phyloP scores from a whole-genome alignment of 2,888 invertebrate species.

The Gerosis bhagava region DNA sequence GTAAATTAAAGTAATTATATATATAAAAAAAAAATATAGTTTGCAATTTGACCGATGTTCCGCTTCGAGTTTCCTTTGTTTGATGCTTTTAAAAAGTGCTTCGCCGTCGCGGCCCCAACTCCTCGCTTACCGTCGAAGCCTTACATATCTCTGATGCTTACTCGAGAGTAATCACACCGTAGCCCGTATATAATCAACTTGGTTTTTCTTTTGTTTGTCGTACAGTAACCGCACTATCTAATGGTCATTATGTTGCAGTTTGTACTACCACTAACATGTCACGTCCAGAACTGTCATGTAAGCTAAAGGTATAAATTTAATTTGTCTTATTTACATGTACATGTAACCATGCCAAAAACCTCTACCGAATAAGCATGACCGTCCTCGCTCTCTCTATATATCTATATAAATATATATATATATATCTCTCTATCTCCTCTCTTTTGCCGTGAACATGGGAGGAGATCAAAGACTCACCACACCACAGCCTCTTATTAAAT shows the following conservation, averaged over 20 bases:
- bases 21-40: no score
- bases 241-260: conserved; percentile 83
- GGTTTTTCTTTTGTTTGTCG: conserved; percentile 81
- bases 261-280: conserved; percentile 82
- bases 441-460: conserved; percentile 56
- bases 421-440: no score
- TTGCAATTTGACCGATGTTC: conserved; percentile 40
- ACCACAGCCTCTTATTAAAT: conserved; percentile 74
- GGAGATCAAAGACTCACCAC: conserved; percentile 56
- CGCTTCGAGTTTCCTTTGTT: conserved; percentile 63
- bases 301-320: conserved; percentile 80
- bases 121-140: conserved; percentile 77
- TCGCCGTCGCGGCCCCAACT: conserved; percentile 76
- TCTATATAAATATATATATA: no score
- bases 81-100: conserved; percentile 74
- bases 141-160: conserved; percentile 78
- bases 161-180: conserved; percentile 74
- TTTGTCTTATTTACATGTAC: conserved; percentile 79
- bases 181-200: conserved; percentile 75
- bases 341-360: conserved; percentile 70
- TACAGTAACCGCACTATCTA: conserved; percentile 82
- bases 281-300: conserved; percentile 82
- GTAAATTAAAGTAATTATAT: no score
- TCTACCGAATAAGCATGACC: conserved; percentile 71
- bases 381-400: conserved; percentile 60